phyloP scores from a whole-genome alignment of 2,797 vertebrate species.

The Gymnodraco acuticeps region DNA sequence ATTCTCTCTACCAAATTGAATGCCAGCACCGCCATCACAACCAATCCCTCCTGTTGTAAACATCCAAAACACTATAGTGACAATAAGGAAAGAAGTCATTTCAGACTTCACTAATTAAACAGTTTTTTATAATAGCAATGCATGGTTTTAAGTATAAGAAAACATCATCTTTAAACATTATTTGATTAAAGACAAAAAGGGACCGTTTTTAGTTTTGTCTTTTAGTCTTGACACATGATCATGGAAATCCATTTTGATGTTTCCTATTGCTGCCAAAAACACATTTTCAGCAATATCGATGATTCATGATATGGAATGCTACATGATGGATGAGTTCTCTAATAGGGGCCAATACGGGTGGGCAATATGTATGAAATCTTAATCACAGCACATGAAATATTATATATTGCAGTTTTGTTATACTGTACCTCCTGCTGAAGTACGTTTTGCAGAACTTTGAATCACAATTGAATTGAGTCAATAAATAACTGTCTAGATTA shows the following conservation, averaged over 20 bases:
- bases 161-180: conserved; percentile 10
- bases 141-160: conserved; percentile 39
- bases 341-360: neutral
- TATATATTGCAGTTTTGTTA: neutral
- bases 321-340: neutral
- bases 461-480: neutral
- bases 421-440: neutral
- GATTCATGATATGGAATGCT: neutral
- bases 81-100: conserved; percentile 1
- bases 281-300: neutral
- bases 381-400: neutral
- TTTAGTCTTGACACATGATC: neutral
- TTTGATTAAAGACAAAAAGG: conserved; percentile 5
- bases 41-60: neutral
- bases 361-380: neutral
- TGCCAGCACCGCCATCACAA: conserved; percentile 24
- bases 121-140: conserved; percentile 29
- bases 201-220: neutral
- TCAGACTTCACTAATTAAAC: conserved; percentile 13
- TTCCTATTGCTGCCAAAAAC: conserved; percentile 6
- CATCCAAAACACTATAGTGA: neutral
- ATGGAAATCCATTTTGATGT: conserved; percentile 7
- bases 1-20: conserved; percentile 11
- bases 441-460: conserved; percentile 9
- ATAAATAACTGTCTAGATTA: conserved; percentile 1